These are phyloP conservation scores for Lophotis ruficrista DNA, from an alignment of 2,113 vertebrate genomes.

Conservation along the genomic window DNA sequence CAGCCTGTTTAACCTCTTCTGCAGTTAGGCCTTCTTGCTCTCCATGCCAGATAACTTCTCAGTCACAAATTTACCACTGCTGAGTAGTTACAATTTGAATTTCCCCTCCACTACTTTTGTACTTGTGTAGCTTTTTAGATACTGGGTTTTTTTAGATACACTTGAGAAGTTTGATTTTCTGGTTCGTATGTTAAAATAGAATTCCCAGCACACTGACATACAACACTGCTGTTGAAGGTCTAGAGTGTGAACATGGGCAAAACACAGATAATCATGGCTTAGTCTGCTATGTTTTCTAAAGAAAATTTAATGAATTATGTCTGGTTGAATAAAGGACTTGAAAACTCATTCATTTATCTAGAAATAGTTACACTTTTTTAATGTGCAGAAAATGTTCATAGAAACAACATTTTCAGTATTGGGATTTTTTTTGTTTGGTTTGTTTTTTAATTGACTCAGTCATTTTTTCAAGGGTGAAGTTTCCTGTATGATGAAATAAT, in stretches of 20 bases:
- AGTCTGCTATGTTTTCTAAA: background rate
- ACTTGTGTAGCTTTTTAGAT: background rate
- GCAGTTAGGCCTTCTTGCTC: background rate
- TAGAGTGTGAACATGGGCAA: background rate
- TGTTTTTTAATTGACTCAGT: background rate
- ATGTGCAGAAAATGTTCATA: background rate
- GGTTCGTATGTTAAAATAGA: background rate
- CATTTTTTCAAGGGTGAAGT: background rate
- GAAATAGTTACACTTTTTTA: background rate
- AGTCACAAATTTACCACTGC: background rate
- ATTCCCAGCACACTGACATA: background rate
- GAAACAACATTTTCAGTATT: background rate
- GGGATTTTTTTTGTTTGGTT: background rate
- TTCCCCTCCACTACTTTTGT: background rate
- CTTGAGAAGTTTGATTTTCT: background rate
- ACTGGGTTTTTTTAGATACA: background rate
- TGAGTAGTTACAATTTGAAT: background rate
- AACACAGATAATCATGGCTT: background rate
- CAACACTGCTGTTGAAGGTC: background rate
- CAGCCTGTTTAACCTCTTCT: background rate
- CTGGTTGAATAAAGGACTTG: background rate
- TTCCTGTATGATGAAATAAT: background rate
- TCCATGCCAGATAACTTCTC: background rate
- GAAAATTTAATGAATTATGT: background rate
- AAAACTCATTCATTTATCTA: background rate